phyloP scores from a whole-genome alignment of 2,113 vertebrate genomes.

The Pristiophorus japonicus region DNA sequence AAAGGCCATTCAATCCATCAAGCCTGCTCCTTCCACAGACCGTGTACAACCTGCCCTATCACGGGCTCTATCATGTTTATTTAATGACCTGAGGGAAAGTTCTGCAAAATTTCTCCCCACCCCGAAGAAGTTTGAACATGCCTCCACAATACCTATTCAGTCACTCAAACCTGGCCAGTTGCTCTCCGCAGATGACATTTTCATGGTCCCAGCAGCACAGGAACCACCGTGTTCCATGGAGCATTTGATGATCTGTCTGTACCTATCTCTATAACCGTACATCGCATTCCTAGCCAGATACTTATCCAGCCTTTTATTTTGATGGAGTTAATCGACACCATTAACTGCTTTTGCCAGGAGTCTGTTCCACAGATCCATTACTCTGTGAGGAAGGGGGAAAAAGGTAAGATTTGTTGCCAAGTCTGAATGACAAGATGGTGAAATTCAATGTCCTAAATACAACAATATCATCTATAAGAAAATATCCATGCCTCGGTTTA shows the following conservation, averaged over 20 bases:
- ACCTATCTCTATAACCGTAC: conserved; percentile 7
- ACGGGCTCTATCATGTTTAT: background rate
- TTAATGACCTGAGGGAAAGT: conserved; percentile 26
- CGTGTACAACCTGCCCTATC: conserved; percentile 16
- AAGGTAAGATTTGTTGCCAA: conserved; percentile 1
- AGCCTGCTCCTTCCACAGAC: conserved; percentile 27
- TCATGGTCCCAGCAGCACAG: conserved; percentile 21
- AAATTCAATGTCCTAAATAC: conserved; percentile 11
- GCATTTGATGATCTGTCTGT: conserved; percentile 29
- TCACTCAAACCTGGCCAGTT: conserved; percentile 26
- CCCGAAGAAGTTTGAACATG: background rate
- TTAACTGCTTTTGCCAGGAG: conserved; percentile 34
- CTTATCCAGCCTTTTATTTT: background rate
- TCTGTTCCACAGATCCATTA: conserved; percentile 32
- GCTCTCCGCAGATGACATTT: conserved; percentile 6
- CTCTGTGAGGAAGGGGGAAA: conserved; percentile 22
- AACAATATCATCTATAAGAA: conserved; percentile 19
- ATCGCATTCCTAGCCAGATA: conserved; percentile 29
- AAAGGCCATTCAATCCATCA: conserved; percentile 29
- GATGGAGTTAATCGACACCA: conserved; percentile 8
- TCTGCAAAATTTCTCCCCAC: conserved; percentile 25
- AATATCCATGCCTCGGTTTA: background rate
- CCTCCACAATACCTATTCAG: conserved; percentile 20
- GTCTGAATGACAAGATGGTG: conserved; percentile 19
- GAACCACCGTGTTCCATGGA: conserved; percentile 14